Percentiles rank a stretch among this genome's conserved stretches.
phyloP scores from a whole-genome alignment of 2,113 vertebrate species.

The Zeus faber region DNA sequence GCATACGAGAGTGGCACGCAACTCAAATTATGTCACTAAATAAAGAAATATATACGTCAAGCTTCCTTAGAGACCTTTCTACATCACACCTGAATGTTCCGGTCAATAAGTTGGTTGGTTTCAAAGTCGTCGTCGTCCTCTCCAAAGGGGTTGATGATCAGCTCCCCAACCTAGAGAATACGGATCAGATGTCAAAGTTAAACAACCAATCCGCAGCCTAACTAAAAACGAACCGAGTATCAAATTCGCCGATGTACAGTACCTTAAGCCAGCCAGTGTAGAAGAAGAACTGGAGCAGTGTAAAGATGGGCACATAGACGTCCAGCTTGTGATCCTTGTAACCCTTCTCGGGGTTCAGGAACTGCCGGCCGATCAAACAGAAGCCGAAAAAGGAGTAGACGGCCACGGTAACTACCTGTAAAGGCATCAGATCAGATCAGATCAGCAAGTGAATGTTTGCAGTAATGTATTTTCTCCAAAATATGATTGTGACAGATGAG shows the following conservation, averaged over 20 bases:
- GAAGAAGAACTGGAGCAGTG: constrained; percentile 90
- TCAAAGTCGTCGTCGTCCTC: constrained; percentile 92
- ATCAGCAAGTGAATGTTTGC: too few relatives aligned
- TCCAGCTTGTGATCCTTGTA: constrained; percentile 72
- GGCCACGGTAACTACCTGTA: constrained; percentile 85
- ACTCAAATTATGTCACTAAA: not conserved
- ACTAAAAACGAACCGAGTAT: too few relatives aligned
- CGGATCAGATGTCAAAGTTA: not conserved
- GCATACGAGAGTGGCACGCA: not conserved
- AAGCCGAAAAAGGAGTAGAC: constrained; percentile 88
- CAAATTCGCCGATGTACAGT: too few relatives aligned
- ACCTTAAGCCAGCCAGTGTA: constrained; percentile 90
- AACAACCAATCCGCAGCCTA: too few relatives aligned
- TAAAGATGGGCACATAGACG: constrained; percentile 84
- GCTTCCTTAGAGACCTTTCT: not conserved
- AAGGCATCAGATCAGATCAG: not conserved
- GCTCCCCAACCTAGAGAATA: constrained; percentile 83
- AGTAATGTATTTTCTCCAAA: too few relatives aligned
- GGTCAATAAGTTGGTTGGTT: constrained; percentile 88
- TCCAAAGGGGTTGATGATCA: constrained; percentile 89
- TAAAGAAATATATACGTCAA: not conserved
- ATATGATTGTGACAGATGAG: too few relatives aligned
- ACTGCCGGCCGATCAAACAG: constrained; percentile 83
- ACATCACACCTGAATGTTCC: constrained; percentile 81
- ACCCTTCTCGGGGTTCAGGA: constrained; percentile 74